Percentiles rank a stretch among this genome's conserved stretches.
phyloP scores from a whole-genome alignment of 2,113 vertebrate genomes.

The Puffinus mauretanicus region DNA sequence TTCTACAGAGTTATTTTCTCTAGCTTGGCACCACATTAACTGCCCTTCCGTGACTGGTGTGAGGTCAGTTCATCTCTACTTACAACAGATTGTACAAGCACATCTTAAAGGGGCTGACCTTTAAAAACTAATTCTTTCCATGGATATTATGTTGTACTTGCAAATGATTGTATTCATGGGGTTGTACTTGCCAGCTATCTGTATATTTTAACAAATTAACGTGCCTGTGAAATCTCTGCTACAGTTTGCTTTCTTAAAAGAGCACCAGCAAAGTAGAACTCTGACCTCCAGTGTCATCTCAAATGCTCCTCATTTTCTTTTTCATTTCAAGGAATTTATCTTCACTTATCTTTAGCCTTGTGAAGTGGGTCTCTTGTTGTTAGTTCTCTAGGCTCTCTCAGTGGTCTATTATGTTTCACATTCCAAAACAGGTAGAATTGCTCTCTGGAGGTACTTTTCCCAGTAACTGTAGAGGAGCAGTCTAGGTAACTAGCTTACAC shows the following conservation, averaged over 20 bases:
- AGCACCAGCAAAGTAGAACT: neutral
- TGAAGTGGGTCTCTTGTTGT: neutral
- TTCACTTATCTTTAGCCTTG: neutral
- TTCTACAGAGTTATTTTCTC: neutral
- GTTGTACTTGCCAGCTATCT: neutral
- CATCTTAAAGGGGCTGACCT: neutral
- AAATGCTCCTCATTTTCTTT: neutral
- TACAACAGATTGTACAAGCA: neutral
- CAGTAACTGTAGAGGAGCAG: neutral
- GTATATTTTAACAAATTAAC: neutral
- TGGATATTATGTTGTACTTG: neutral
- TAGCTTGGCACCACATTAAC: neutral
- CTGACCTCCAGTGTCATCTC: neutral
- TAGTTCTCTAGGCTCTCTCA: neutral
- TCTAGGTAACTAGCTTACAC: neutral
- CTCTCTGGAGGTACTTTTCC: neutral
- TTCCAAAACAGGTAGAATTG: neutral
- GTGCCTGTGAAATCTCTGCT: neutral
- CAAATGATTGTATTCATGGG: neutral
- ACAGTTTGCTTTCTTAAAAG: neutral
- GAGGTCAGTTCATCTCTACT: neutral
- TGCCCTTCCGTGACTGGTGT: neutral
- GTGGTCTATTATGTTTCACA: neutral
- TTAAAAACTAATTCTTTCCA: neutral
- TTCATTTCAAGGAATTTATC: neutral